Percentiles rank a stretch among this genome's conserved stretches.
phyloP scores from a whole-genome alignment of 2,888 invertebrate species.

The Stictocephala bisonia region DNA sequence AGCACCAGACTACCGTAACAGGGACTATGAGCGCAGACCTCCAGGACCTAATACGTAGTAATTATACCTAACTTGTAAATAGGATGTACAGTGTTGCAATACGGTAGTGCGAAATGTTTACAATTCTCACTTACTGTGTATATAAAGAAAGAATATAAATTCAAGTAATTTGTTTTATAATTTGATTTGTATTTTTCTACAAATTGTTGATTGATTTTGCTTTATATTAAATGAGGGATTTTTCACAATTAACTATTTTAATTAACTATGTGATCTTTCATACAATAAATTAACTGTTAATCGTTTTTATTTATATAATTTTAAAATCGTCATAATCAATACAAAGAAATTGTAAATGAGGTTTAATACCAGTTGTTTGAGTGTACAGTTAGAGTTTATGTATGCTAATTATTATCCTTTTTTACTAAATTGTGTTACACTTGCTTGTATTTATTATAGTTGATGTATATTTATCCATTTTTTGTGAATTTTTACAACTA shows the following conservation, averaged over 20 bases:
- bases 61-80: too few species aligned
- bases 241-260: not conserved
- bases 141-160: not conserved
- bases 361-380: slow-evolving; percentile 22
- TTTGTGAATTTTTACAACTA: too few species aligned
- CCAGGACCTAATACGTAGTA: slow-evolving; percentile 28
- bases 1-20: slow-evolving; percentile 19
- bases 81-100: not conserved
- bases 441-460: too few species aligned
- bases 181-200: slow-evolving; percentile 33
- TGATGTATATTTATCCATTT: too few species aligned
- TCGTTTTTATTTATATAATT: slow-evolving; percentile 32
- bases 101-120: too few species aligned
- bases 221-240: not conserved
- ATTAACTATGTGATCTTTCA: slow-evolving; percentile 14
- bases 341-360: slow-evolving; percentile 7
- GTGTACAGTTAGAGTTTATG: not conserved
- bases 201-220: slow-evolving; percentile 18
- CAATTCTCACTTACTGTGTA: too few species aligned
- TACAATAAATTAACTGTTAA: not conserved
- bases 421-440: not conserved
- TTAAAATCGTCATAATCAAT: slow-evolving; percentile 14
- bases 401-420: not conserved
- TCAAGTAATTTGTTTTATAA: not conserved
- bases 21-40: slow-evolving; percentile 40